Conservation (phyloP, 1,140 invertebrate genomes). For the Macrobrachium nipponense region DNA sequence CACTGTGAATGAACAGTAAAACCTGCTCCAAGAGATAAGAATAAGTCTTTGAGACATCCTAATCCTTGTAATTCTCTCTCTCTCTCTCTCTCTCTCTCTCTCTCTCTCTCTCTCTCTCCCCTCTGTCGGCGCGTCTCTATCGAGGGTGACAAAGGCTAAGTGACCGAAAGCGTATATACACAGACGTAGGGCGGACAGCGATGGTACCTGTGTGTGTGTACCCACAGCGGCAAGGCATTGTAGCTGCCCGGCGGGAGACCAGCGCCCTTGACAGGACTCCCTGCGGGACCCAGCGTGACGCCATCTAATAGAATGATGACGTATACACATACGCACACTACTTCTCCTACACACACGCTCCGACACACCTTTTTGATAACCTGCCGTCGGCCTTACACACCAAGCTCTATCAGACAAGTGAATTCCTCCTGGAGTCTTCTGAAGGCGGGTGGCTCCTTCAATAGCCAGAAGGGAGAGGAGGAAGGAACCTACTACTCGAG, state of each 20-base stretch:
- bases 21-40: too few species aligned
- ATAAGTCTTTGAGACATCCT: too few species aligned
- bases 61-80: conserved; percentile 26
- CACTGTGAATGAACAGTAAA: too few species aligned
- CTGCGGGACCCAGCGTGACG: conserved; percentile 28
- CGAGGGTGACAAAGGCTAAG: not conserved
- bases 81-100: conserved; percentile 46
- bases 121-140: not conserved
- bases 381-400: not conserved
- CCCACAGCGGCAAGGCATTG: conserved; percentile 36
- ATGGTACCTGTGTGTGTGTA: not conserved
- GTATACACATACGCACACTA: conserved; percentile 16
- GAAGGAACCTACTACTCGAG: not conserved
- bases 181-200: not conserved
- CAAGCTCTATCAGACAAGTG: conserved; percentile 17
- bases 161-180: too few species aligned
- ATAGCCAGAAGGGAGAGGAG: not conserved
- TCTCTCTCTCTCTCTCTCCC: conserved; percentile 31
- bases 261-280: conserved; percentile 38
- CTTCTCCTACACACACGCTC: conserved; percentile 18
- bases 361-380: conserved; percentile 5
- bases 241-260: conserved; percentile 29
- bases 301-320: conserved; percentile 56
- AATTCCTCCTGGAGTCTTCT: conserved; percentile 27
- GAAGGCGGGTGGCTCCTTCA: too few species aligned